Percentiles rank a stretch among this genome's conserved stretches.
Evolutionary conservation across 2,888 invertebrate species (phyloP).

Genomic region (Drosophila imparisetae): DNA sequence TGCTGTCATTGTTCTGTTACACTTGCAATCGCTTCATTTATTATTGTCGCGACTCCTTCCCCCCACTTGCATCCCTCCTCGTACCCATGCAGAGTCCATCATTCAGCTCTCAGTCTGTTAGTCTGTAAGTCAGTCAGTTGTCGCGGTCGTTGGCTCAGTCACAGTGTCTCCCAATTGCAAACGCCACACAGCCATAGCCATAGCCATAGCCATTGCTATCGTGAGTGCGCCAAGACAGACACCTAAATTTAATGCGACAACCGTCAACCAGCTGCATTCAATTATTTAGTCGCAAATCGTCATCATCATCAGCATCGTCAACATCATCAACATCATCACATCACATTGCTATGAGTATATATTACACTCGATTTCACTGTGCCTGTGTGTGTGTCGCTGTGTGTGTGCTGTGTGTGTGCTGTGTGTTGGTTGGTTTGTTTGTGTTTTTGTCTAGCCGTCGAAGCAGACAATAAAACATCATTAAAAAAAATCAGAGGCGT

Average conservation of each 20-base stretch:
- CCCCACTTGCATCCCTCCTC: slow-evolving; percentile 20
- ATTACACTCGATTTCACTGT: slow-evolving; percentile 37
- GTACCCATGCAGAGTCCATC: slow-evolving; percentile 24
- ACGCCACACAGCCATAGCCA: slow-evolving; percentile 35
- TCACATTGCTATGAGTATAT: slow-evolving; percentile 53
- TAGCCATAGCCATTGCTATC: slow-evolving; percentile 21
- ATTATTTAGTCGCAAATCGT: slow-evolving; percentile 81
- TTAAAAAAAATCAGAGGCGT: slow-evolving; percentile 77
- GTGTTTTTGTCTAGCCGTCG: slow-evolving; percentile 63
- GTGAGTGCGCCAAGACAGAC: slow-evolving; percentile 53
- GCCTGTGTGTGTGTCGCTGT: slow-evolving; percentile 3
- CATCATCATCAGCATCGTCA: slow-evolving; percentile 57
- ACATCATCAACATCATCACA: slow-evolving; percentile 60
- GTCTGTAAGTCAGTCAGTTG: slow-evolving; percentile 68
- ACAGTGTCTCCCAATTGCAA: slow-evolving; percentile 63
- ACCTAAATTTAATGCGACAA: slow-evolving; percentile 82
- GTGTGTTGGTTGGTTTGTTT: background rate
- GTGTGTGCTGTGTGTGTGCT: slow-evolving; percentile 1
- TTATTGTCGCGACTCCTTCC: slow-evolving; percentile 73
- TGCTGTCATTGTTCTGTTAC: slow-evolving; percentile 81
- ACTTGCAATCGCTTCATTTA: slow-evolving; percentile 81
- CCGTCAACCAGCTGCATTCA: slow-evolving; percentile 82
- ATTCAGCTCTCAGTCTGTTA: slow-evolving; percentile 29
- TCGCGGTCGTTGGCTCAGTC: slow-evolving; percentile 76
- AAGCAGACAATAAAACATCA: slow-evolving; percentile 79